Conservation (phyloP, 2,888 invertebrate species). For the Exephanes ischioxanthus region DNA sequence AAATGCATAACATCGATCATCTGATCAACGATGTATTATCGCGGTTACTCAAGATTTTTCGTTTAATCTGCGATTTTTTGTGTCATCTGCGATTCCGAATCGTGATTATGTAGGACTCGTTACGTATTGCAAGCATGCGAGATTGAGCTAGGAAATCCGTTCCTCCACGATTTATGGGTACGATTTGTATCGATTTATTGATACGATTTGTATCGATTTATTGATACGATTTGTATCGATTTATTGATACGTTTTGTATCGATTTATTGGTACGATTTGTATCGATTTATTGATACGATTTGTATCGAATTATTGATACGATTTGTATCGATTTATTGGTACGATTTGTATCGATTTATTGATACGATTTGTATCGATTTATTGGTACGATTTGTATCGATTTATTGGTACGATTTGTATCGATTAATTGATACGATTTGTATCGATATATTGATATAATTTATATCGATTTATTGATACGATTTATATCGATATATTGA, state of each 20-base stretch:
- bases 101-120: background rate
- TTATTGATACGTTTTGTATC: background rate
- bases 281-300: background rate
- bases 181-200: too few species aligned
- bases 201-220: too few species aligned
- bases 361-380: too few species aligned
- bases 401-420: too few species aligned
- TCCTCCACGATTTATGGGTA: background rate
- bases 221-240: background rate
- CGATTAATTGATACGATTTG: background rate
- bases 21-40: background rate
- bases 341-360: too few species aligned
- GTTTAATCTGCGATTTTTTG: background rate
- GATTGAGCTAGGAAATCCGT: background rate
- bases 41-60: background rate
- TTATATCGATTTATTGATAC: background rate
- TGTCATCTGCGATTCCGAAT: background rate
- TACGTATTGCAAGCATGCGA: background rate
- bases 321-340: too few species aligned
- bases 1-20: background rate
- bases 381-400: too few species aligned
- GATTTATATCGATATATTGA: background rate
- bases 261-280: background rate
- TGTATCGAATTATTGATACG: background rate
- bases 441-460: background rate